Conservation (phyloP, 2,888 invertebrate genomes). For the Napeogenes sylphis region DNA sequence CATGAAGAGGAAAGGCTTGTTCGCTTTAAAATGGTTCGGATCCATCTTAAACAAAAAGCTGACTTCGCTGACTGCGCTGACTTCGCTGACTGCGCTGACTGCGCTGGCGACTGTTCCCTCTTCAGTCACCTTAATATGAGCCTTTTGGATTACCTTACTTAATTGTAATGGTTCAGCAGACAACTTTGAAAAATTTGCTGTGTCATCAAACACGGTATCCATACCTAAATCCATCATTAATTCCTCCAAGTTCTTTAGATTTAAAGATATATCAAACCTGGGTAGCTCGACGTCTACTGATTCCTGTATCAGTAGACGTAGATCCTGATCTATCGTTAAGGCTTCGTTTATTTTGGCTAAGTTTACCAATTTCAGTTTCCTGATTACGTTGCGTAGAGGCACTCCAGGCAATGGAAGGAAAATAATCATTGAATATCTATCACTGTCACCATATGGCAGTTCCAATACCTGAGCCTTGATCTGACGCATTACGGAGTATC, state of each 20-base stretch:
- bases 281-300: conserved; percentile 77
- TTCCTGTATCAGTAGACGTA: too few relatives aligned
- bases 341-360: conserved; percentile 64
- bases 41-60: conserved; percentile 34
- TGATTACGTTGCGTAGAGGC: conserved; percentile 61
- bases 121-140: conserved; percentile 60
- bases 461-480: conserved; percentile 54
- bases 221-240: conserved; percentile 62
- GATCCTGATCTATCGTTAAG: conserved; percentile 53
- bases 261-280: conserved; percentile 76
- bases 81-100: conserved; percentile 37
- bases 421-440: conserved; percentile 79
- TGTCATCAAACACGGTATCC: conserved; percentile 47
- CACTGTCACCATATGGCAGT: conserved; percentile 53
- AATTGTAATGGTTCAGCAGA: conserved; percentile 48
- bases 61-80: conserved; percentile 42
- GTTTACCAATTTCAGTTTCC: conserved; percentile 64
- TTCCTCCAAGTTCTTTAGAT: conserved; percentile 65
- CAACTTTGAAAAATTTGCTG: conserved; percentile 49
- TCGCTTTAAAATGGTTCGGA: conserved; percentile 46
- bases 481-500: conserved; percentile 36
- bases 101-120: conserved; percentile 55
- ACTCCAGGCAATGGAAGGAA: conserved; percentile 75
- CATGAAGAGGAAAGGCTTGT: conserved; percentile 65
- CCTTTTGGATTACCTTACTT: conserved; percentile 62